Evolutionary conservation across 2,797 vertebrate species (phyloP).

Genomic region (Pristis pectinata): DNA sequence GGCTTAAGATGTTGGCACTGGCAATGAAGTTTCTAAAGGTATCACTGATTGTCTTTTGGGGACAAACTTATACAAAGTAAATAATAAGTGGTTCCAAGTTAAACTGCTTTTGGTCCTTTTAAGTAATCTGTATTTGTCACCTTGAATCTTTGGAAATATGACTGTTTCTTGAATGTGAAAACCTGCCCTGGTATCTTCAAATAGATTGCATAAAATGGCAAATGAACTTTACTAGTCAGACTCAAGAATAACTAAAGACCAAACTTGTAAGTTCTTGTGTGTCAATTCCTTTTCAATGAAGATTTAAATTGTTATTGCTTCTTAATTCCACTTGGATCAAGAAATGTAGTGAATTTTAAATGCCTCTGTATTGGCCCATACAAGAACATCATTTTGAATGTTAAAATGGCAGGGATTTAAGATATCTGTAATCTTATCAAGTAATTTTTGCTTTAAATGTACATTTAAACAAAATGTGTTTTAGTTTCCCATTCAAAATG

Average conservation of each 20-base stretch:
- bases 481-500: no score
- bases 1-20: neutral
- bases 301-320: neutral
- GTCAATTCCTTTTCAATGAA: neutral
- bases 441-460: no score
- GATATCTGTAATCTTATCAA: no score
- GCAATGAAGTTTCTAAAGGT: neutral
- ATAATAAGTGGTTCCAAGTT: neutral
- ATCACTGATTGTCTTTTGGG: neutral
- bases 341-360: neutral
- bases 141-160: neutral
- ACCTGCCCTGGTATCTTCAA: neutral
- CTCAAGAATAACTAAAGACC: neutral
- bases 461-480: no score
- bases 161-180: neutral
- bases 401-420: neutral
- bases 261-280: neutral
- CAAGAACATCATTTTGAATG: neutral
- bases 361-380: no score
- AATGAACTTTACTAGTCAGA: neutral
- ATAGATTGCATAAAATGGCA: constrained; percentile 4
- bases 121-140: neutral
- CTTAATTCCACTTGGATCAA: neutral
- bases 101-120: neutral
- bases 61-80: neutral